phyloP scores from a whole-genome alignment of 2,888 invertebrate genomes.

The Drosophila limbata region DNA sequence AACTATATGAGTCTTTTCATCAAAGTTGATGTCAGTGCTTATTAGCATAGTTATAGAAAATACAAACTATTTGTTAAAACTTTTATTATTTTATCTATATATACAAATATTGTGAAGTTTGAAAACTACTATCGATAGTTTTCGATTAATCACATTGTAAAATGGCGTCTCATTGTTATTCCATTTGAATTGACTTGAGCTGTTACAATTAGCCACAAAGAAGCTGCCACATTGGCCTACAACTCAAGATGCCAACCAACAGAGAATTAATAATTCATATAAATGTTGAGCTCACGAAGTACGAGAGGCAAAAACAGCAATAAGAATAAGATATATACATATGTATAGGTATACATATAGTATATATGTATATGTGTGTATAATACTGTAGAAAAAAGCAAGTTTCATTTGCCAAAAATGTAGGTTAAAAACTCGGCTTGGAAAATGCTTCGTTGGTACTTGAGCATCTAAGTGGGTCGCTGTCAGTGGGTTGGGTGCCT shows the following conservation, averaged over 20 bases:
- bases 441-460: constrained; percentile 68
- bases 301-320: constrained; percentile 14
- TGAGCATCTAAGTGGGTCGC: constrained; percentile 75
- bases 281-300: constrained; percentile 22
- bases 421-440: constrained; percentile 69
- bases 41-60: no score
- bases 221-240: not conserved
- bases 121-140: not conserved
- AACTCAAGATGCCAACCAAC: constrained; percentile 47
- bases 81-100: no score
- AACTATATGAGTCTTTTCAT: not conserved
- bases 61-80: no score
- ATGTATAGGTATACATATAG: not conserved
- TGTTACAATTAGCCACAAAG: not conserved
- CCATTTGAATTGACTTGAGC: constrained; percentile 2
- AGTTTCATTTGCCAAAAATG: constrained; percentile 70
- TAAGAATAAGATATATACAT: constrained; percentile 7
- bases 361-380: constrained; percentile 1
- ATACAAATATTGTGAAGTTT: no score
- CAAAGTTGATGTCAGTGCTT: not conserved
- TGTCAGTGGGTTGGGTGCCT: constrained; percentile 8
- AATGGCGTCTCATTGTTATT: not conserved
- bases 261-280: constrained; percentile 48
- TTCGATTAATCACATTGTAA: not conserved
- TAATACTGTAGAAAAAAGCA: constrained; percentile 10